These are phyloP conservation scores for Aradophagus sp. DNA, from an alignment of 1,140 invertebrate genomes.

Conservation along the genomic window DNA sequence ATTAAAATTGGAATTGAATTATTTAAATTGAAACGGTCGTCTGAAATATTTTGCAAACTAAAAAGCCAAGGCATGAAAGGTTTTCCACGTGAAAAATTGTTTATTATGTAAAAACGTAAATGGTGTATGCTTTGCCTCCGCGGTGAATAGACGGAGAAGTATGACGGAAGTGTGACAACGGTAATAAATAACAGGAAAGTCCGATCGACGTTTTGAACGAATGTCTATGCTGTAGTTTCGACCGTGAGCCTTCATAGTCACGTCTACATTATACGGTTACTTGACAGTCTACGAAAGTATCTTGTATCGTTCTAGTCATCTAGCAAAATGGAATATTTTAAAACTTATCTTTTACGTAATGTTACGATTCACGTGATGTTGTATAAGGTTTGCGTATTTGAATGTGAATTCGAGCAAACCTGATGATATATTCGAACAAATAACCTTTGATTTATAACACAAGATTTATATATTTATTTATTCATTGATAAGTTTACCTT, in stretches of 20 bases:
- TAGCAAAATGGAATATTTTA: constrained; percentile 21
- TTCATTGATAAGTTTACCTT: no score
- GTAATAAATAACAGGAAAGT: constrained; percentile 71
- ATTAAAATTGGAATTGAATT: no score
- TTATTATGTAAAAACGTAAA: constrained; percentile 34
- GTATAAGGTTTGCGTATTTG: no score
- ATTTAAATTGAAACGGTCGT: no score
- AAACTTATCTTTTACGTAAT: constrained; percentile 10
- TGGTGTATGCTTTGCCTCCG: constrained; percentile 23
- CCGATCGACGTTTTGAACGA: constrained; percentile 57
- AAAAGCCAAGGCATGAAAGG: no score
- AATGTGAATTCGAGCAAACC: no score
- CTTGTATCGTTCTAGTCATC: constrained; percentile 19
- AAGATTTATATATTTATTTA: no score
- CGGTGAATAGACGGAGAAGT: constrained; percentile 62
- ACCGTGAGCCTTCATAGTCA: constrained; percentile 45
- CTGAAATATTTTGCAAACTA: no score
- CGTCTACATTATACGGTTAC: constrained; percentile 57
- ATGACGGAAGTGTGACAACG: constrained; percentile 71
- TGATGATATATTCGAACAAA: no score
- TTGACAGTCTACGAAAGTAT: constrained; percentile 19
- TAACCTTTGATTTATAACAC: no score
- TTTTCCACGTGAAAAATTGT: constrained; percentile 19
- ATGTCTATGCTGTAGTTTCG: constrained; percentile 38
- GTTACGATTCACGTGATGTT: background rate